Percentiles rank a stretch among this genome's conserved stretches.
phyloP scores from a whole-genome alignment of 2,888 invertebrate species.

The Leptura quadrifasciata region DNA sequence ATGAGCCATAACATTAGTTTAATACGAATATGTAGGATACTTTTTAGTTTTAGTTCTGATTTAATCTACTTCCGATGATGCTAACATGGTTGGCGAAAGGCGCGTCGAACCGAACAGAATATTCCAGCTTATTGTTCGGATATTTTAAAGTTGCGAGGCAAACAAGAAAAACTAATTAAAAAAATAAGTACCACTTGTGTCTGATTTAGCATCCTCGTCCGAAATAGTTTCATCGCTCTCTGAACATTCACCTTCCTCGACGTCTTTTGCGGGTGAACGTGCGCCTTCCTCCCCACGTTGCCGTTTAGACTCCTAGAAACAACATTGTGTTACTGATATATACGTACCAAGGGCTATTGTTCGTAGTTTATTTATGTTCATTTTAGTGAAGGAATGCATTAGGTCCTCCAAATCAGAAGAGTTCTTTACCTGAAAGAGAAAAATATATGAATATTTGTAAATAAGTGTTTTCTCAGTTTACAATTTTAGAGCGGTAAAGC shows the following conservation, averaged over 20 bases:
- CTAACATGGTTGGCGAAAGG: too few species aligned
- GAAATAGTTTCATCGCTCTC: constrained; percentile 71
- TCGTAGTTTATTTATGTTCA: constrained; percentile 75
- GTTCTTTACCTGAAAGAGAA: constrained; percentile 71
- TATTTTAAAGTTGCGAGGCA: background rate
- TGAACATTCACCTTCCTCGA: constrained; percentile 83
- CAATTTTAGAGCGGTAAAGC: too few species aligned
- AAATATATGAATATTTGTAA: constrained; percentile 27
- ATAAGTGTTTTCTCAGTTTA: too few species aligned
- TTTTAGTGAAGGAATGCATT: constrained; percentile 69
- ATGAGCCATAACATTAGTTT: too few species aligned
- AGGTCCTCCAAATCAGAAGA: constrained; percentile 72
- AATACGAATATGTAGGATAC: too few species aligned
- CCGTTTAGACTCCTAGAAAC: constrained; percentile 70
- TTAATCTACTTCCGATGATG: too few species aligned
- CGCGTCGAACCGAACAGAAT: too few species aligned
- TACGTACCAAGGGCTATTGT: constrained; percentile 77
- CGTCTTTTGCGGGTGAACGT: constrained; percentile 56
- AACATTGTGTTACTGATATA: constrained; percentile 68
- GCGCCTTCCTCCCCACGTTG: constrained; percentile 46
- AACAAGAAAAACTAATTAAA: constrained; percentile 43
- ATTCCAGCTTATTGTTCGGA: too few species aligned
- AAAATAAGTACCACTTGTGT: constrained; percentile 67
- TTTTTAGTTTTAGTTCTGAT: too few species aligned
- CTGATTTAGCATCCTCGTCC: constrained; percentile 69